phyloP scores from a whole-genome alignment of 2,888 invertebrate species.

The Pristionchus japonicus region DNA sequence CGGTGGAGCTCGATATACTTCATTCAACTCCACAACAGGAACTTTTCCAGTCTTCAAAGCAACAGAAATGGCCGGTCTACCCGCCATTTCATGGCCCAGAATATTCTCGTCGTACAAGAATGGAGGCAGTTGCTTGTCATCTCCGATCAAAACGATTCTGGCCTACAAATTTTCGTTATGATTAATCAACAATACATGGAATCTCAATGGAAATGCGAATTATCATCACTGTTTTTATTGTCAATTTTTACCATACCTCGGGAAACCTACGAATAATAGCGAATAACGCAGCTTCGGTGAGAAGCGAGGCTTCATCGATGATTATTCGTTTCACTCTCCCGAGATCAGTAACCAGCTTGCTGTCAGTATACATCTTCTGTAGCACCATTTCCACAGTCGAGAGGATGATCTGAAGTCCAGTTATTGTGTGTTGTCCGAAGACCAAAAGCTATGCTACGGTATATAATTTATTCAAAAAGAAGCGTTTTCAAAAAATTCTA shows the following conservation, averaged over 20 bases:
- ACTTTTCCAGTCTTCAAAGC: not conserved
- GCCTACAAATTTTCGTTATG: not conserved
- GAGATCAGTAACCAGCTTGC: not conserved
- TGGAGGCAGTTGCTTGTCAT: slow-evolving; percentile 13
- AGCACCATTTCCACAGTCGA: not conserved
- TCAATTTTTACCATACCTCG: not conserved
- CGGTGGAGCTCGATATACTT: not conserved
- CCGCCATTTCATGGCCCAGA: not conserved
- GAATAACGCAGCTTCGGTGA: not conserved
- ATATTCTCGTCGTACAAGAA: not conserved
- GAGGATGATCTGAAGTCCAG: not conserved
- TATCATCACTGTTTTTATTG: not conserved
- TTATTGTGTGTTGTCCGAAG: no score
- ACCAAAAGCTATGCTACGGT: no score
- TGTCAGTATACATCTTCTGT: not conserved
- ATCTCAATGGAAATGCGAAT: not conserved
- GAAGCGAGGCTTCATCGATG: not conserved
- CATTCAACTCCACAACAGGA: not conserved
- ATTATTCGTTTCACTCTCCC: not conserved
- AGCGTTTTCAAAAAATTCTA: no score
- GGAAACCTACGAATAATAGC: not conserved
- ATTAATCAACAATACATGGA: no score
- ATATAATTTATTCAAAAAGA: no score
- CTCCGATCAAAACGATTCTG: slow-evolving; percentile 11
- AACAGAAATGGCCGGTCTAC: not conserved